phyloP scores from a whole-genome alignment of 2,888 invertebrate genomes.

The Harpalus rubripes region DNA sequence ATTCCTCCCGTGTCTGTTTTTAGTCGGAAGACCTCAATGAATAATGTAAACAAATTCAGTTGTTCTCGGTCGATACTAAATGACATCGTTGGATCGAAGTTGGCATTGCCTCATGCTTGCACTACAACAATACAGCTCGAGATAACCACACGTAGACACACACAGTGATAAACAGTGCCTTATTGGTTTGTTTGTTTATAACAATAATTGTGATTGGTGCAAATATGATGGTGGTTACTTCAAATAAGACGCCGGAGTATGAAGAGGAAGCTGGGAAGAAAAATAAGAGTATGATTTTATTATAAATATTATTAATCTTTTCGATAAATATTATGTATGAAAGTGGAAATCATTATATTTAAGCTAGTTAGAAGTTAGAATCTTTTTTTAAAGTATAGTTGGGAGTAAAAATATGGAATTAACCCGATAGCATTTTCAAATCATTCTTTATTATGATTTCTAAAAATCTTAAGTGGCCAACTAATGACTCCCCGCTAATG shows the following conservation, averaged over 20 bases:
- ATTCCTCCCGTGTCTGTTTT: neutral
- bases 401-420: too few relatives aligned
- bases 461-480: too few relatives aligned
- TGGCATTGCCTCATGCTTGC: neutral
- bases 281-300: conserved; percentile 36
- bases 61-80: conserved; percentile 56
- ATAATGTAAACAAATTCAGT: conserved; percentile 58
- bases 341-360: too few relatives aligned
- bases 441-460: too few relatives aligned
- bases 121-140: conserved; percentile 20
- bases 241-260: conserved; percentile 70
- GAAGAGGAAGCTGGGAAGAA: conserved; percentile 39
- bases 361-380: too few relatives aligned
- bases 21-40: conserved; percentile 32
- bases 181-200: neutral
- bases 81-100: conserved; percentile 59
- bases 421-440: too few relatives aligned
- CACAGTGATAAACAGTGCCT: conserved; percentile 11
- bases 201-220: conserved; percentile 11
- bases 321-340: too few relatives aligned
- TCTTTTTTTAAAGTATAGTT: too few relatives aligned
- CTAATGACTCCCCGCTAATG: too few relatives aligned
- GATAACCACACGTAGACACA: conserved; percentile 8
- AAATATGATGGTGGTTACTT: conserved; percentile 74
- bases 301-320: neutral